Base-by-base conservation (phyloP, 1,140 invertebrate species). In the Callitettix versicolor region DNA sequence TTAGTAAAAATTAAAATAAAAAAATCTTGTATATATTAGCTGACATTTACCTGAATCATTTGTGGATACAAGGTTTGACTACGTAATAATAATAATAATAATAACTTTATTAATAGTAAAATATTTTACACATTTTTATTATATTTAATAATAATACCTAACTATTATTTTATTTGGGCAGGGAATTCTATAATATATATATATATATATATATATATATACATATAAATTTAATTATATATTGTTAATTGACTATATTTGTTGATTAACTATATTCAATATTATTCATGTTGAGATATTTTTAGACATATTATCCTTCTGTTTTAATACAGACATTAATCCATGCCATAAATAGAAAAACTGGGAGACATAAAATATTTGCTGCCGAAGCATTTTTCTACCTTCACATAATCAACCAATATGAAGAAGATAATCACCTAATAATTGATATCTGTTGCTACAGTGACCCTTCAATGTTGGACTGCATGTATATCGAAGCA, bases 371-470 rank as follows among this genome's bases (percentile, higher is more conserved):
- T 1, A 76, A 74, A 41, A 79, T 76, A 42, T 86, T 80, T 64
- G 64, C 79, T 18, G 77, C 87, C 0, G 82, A 88, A 53, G 70
- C 82, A 0, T 84, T 94, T 57, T 93, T 94, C 64, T 91, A 84
- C 61, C 75, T 94, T 2, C 92, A 95, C 64, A 86, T 91, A 30
- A 90, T 94, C 50, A 95, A 95, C 71, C 81, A 86, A 49, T 95
- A 82, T 65, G 91, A 91, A 64, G 59, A 64, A 12, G 79, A 84
- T 41, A 73, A 77, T n/a, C 74, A 79, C 43, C 67, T 92, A 1
- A 68, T 82, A 2, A 67, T 94, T 0, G 91, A 95, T 65, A 77
- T 95, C 33, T 91, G 88, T 63, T 79, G 80, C 48, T 94, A 92
- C 64, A 79, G 82, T 56, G 80, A 92, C 72, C 78, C 88, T 0